Evolutionary conservation across 2,113 vertebrate species (phyloP).

Genomic region (Anoplopoma fimbria): DNA sequence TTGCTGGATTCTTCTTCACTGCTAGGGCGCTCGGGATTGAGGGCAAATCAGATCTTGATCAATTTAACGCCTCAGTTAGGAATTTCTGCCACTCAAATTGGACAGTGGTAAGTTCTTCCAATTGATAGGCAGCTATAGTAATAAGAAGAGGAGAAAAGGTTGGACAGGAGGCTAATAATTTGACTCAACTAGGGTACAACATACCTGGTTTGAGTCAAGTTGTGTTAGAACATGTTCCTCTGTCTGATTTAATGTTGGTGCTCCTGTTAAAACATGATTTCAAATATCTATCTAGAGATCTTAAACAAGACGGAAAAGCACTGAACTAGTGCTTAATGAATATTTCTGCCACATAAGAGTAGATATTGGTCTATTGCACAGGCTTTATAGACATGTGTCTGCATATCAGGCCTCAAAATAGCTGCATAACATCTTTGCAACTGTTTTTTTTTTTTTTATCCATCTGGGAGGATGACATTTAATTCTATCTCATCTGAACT

Average conservation of each 20-base stretch:
- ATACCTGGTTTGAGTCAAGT: not conserved
- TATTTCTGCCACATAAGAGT: not conserved
- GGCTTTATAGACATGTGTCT: not conserved
- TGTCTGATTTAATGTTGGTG: not conserved
- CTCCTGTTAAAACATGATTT: not conserved
- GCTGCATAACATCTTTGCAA: not conserved
- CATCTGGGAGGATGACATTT: not conserved
- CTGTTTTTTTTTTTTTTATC: too few species aligned
- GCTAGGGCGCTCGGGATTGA: slow-evolving; percentile 83
- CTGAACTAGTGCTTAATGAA: not conserved
- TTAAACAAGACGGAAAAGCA: not conserved
- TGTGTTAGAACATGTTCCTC: not conserved
- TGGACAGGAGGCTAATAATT: not conserved
- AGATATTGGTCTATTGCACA: not conserved
- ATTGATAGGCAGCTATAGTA: not conserved
- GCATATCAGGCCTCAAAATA: not conserved
- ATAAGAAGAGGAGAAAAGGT: not conserved
- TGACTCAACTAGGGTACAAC: not conserved
- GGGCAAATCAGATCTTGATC: slow-evolving; percentile 79
- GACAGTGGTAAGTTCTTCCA: slow-evolving; percentile 70
- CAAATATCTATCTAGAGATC: not conserved
- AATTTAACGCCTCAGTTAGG: slow-evolving; percentile 82
- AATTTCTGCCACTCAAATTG: slow-evolving; percentile 87
- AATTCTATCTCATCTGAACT: not conserved
- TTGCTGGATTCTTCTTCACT: slow-evolving; percentile 93